These are phyloP conservation scores for Morinoia aosen DNA, from an alignment of 2,888 invertebrate genomes.

Conservation along the genomic window DNA sequence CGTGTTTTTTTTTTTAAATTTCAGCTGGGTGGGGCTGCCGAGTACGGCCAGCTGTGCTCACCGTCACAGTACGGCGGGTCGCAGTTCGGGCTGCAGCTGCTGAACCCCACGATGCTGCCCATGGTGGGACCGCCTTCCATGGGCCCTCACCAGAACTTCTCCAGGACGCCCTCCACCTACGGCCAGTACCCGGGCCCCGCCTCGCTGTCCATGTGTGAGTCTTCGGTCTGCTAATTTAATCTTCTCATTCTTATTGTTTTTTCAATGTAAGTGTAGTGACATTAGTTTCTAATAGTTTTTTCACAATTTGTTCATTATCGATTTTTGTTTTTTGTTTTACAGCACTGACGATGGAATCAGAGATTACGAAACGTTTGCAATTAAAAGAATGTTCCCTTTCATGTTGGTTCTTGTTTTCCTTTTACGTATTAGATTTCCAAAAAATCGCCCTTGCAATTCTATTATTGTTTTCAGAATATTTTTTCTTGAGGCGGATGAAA, in stretches of 20 bases:
- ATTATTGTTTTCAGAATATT: background rate
- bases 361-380: too few species aligned
- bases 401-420: too few species aligned
- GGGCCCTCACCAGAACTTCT: slow-evolving; percentile 55
- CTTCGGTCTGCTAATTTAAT: background rate
- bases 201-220: slow-evolving; percentile 54
- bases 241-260: too few species aligned
- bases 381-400: too few species aligned
- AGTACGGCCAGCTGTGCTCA: slow-evolving; percentile 14
- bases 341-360: too few species aligned
- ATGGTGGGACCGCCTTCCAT: slow-evolving; percentile 42
- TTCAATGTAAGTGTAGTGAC: too few species aligned
- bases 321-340: too few species aligned
- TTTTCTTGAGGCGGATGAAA: too few species aligned
- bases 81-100: slow-evolving; percentile 65
- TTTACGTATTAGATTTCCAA: too few species aligned
- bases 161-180: slow-evolving; percentile 57
- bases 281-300: too few species aligned
- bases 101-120: slow-evolving; percentile 56
- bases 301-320: too few species aligned
- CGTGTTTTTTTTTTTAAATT: background rate
- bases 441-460: too few species aligned
- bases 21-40: background rate
- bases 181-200: slow-evolving; percentile 61
- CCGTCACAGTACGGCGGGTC: slow-evolving; percentile 7